phyloP scores from a whole-genome alignment of 2,113 vertebrate genomes.

The Addax nasomaculatus region DNA sequence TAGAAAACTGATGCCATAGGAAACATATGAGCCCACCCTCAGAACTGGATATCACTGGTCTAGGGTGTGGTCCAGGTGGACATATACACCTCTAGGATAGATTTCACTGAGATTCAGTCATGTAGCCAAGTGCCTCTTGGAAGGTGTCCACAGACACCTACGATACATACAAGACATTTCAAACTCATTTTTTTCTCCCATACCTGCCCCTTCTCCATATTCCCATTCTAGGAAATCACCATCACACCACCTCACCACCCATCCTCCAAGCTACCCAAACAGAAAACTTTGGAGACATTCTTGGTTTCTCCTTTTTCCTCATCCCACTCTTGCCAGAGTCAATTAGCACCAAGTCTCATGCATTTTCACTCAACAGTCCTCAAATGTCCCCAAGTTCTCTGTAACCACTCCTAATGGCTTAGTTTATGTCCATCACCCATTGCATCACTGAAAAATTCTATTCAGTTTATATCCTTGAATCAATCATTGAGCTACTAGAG shows the following conservation, averaged over 20 bases:
- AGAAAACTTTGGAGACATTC: neutral
- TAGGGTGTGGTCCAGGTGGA: neutral
- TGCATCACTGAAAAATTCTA: neutral
- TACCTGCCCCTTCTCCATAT: neutral
- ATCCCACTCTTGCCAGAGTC: neutral
- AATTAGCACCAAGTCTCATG: neutral
- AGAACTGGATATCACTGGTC: neutral
- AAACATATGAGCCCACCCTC: neutral
- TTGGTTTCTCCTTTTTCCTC: neutral
- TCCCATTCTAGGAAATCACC: neutral
- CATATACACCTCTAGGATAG: neutral
- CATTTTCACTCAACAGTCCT: neutral
- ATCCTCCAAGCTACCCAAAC: neutral
- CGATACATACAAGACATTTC: neutral
- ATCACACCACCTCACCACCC: neutral
- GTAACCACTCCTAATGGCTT: neutral
- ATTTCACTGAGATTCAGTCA: neutral
- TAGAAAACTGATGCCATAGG: slow-evolving; percentile 42
- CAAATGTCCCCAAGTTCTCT: neutral
- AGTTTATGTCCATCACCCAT: neutral
- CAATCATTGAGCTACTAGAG: neutral
- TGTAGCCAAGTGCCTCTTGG: neutral
- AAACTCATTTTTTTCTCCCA: neutral
- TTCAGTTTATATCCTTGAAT: neutral
- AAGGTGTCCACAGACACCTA: neutral